Conservation (phyloP, 2,888 invertebrate species). For the Zaprionus lineosus region DNA sequence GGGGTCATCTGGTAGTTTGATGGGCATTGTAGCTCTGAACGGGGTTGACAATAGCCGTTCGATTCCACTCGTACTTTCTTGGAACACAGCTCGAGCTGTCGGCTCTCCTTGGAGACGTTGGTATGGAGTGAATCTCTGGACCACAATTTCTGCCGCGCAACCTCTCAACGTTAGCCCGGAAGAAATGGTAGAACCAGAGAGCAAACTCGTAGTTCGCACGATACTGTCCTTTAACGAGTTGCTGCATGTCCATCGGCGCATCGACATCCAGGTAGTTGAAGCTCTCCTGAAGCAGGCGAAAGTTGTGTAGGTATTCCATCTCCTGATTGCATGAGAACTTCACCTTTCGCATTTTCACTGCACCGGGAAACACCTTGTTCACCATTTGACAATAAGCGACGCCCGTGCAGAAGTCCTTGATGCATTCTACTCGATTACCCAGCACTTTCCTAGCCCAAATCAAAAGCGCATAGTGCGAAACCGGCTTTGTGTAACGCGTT, state of each 20-base stretch:
- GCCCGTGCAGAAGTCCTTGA: constrained; percentile 28
- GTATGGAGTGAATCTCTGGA: too few relatives aligned
- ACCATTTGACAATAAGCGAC: constrained; percentile 25
- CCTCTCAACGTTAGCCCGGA: too few relatives aligned
- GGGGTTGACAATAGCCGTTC: too few relatives aligned
- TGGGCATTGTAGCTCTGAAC: too few relatives aligned
- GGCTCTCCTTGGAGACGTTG: too few relatives aligned
- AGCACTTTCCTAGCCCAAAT: constrained; percentile 1
- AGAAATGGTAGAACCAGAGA: constrained; percentile 25
- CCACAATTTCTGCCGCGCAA: too few relatives aligned
- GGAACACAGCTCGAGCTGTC: too few relatives aligned
- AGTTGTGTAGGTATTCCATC: constrained; percentile 16
- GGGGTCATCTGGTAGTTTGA: too few relatives aligned
- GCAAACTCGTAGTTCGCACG: constrained; percentile 27
- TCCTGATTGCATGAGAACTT: constrained; percentile 15
- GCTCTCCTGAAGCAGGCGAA: constrained; percentile 12
- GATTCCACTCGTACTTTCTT: too few relatives aligned
- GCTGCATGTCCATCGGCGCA: constrained; percentile 5
- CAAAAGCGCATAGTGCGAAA: background rate
- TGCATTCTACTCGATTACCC: too few relatives aligned
- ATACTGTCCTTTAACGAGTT: background rate
- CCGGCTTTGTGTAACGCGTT: background rate
- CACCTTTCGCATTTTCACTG: constrained; percentile 6
- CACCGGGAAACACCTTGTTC: constrained; percentile 17
- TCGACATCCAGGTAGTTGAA: background rate